Conservation (phyloP, 2,797 vertebrate genomes). For the Acanthurus tractus region DNA sequence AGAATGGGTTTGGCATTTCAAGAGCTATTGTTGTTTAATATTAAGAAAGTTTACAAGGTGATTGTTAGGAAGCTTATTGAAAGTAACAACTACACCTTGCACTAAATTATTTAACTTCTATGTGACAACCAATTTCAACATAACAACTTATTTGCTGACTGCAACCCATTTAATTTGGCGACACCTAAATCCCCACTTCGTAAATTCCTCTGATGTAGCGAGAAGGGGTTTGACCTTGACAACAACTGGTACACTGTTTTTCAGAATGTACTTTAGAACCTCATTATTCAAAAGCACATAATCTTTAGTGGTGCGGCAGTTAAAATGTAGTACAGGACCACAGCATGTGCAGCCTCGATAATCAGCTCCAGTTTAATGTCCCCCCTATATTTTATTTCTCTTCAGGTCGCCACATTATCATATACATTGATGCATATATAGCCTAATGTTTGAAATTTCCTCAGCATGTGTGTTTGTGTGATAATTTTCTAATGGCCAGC, state of each 20-base stretch:
- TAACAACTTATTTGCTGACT: no score
- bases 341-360: constrained; percentile 15
- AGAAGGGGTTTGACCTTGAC: not conserved
- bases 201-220: not conserved
- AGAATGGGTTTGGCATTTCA: no score
- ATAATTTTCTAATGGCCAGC: constrained; percentile 44
- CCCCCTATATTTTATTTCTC: constrained; percentile 31
- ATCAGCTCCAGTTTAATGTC: constrained; percentile 17
- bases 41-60: no score
- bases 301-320: constrained; percentile 12
- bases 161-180: no score
- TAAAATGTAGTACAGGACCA: constrained; percentile 18
- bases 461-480: constrained; percentile 33
- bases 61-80: no score
- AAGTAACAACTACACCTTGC: no score
- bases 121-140: no score
- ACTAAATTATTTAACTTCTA: no score
- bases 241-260: constrained; percentile 2
- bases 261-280: not conserved
- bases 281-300: not conserved
- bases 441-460: constrained; percentile 17
- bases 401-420: constrained; percentile 38
- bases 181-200: no score
- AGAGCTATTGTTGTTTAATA: no score
- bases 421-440: constrained; percentile 20